Evolutionary conservation across 37 sponge, comb jelly and placozoan genomes (phyloP), one percentile per base, ranked within the genome.

Genomic region (Crambe crambe): DNA sequence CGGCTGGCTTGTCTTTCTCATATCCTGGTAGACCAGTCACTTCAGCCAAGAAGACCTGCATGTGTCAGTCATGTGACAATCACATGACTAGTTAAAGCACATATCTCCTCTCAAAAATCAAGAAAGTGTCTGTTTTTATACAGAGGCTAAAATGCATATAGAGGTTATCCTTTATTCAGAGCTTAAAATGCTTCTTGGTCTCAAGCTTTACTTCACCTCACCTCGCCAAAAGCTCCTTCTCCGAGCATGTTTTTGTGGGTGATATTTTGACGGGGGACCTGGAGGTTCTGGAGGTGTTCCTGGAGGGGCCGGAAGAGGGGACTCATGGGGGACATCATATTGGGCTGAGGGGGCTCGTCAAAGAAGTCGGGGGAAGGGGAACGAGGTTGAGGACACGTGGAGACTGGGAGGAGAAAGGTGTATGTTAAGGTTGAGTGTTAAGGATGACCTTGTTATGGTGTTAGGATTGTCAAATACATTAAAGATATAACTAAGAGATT

Each of bases 211-310:
- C 90, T 63, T 92, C 88, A 47, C 58, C 76, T 15, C 25, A 84
- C 90, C 70, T 92, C 88, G 44, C 92, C 92, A 80, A 92, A 92
- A 0, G 84, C 84, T 43, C 92, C 92, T 31, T 92, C 92, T 60
- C 92, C 92, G 35, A 92, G 22, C 67, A 76, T 58, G 37, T 74
- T 59, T 30, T 64, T 75, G 80, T 78, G 71, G 27, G 32, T 42
- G 66, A 92, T 79, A 56, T 79, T 92, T 39, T 80, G 57, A 3
- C 88, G 64, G 9, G 84, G 73, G 34, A 87, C 32, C 63, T 92
- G 92, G 9, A 87, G 56, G 70, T 84, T 58, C 39, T 70, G 57
- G 38, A 92, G 54, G n/a, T 36, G 39, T n/a, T 77, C 75, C 59
- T 92, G 92, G 5, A 92, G 44, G 35, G 86, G 65, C 31, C 68